Conservation (phyloP, 2,888 invertebrate genomes). For the Oscheius onirici region DNA sequence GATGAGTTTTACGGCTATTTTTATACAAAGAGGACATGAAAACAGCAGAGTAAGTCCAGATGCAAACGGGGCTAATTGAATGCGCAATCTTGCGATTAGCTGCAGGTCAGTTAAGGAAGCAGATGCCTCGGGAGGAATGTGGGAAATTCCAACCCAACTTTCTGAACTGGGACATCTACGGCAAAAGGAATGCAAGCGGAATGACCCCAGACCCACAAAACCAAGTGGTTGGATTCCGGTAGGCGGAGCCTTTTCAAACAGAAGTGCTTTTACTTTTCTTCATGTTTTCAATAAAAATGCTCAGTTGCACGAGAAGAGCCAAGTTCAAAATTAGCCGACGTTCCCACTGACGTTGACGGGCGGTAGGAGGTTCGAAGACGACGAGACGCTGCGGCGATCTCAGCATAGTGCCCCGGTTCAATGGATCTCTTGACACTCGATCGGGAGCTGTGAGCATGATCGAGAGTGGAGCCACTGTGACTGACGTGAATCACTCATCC, state of each 20-base stretch:
- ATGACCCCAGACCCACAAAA: background rate
- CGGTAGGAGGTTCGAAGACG: background rate
- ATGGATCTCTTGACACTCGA: no score
- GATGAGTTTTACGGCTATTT: background rate
- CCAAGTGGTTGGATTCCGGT: conserved; percentile 15
- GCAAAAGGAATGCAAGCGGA: background rate
- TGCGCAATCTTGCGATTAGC: conserved; percentile 15
- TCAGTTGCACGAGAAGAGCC: background rate
- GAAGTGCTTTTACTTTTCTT: background rate
- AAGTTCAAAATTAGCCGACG: background rate
- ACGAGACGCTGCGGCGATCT: background rate
- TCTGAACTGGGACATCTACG: background rate
- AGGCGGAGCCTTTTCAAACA: conserved; percentile 6
- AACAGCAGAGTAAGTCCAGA: conserved; percentile 5
- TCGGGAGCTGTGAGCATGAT: conserved; percentile 13
- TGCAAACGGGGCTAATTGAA: conserved; percentile 25
- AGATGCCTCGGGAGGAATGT: background rate
- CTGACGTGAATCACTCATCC: conserved; percentile 20
- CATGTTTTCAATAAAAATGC: background rate
- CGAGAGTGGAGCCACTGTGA: conserved; percentile 8
- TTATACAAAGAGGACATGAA: background rate
- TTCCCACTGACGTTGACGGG: conserved; percentile 9
- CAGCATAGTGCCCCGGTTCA: background rate
- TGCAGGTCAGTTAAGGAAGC: conserved; percentile 6
- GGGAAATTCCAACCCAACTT: background rate